These are phyloP conservation scores for Branchinecta lynchi DNA, from an alignment of 1,140 invertebrate genomes.

Conservation along the genomic window DNA sequence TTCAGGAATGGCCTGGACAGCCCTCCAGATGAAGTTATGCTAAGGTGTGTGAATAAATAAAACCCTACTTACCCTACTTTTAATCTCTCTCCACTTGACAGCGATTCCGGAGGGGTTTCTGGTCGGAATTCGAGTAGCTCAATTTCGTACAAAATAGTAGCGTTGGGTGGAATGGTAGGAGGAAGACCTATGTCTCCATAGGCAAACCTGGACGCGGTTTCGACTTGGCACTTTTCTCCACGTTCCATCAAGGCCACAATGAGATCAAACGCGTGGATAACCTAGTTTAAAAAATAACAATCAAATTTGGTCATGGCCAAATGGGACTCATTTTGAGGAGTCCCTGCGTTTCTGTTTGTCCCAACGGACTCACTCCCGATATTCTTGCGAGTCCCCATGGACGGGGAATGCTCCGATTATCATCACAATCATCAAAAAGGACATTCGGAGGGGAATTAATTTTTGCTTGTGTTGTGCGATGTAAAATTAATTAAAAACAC, in stretches of 20 bases:
- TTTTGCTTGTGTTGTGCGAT: too few species aligned
- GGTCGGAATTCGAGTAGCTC: slow-evolving; percentile 47
- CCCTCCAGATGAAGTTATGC: too few species aligned
- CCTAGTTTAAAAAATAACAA: slow-evolving; percentile 26
- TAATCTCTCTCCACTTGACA: slow-evolving; percentile 41
- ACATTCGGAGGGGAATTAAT: too few species aligned
- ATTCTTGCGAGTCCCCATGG: too few species aligned
- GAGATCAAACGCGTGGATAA: slow-evolving; percentile 64
- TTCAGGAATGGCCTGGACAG: too few species aligned
- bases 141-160: slow-evolving; percentile 44
- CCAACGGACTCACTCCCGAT: too few species aligned
- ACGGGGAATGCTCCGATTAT: too few species aligned
- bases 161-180: slow-evolving; percentile 46
- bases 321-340: too few species aligned
- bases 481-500: too few species aligned
- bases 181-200: slow-evolving; percentile 49
- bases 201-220: slow-evolving; percentile 53
- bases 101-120: slow-evolving; percentile 44
- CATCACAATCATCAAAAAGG: too few species aligned
- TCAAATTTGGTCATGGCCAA: too few species aligned
- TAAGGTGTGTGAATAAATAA: slow-evolving; percentile 7
- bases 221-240: slow-evolving; percentile 51
- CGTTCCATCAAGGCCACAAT: slow-evolving; percentile 64
- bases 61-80: slow-evolving; percentile 42
- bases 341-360: too few species aligned